Evolutionary conservation across 2,888 invertebrate genomes (phyloP).

Genomic region (Lissocephala sabroskyi): DNA sequence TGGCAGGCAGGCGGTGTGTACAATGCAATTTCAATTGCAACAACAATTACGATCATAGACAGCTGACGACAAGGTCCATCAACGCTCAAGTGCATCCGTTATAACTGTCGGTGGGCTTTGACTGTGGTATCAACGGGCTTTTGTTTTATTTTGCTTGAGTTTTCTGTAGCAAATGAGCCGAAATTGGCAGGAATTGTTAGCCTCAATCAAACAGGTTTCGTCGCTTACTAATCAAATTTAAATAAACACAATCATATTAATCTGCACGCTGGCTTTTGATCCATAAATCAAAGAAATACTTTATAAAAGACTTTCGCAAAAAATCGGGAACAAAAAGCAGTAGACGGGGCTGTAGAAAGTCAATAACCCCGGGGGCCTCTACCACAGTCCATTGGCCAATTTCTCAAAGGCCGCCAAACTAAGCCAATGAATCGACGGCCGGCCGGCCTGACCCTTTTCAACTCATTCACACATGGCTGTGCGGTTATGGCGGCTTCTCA

Average conservation of each 20-base stretch:
- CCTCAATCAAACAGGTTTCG: slow-evolving; percentile 22
- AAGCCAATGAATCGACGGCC: slow-evolving; percentile 1
- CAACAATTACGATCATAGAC: slow-evolving; percentile 15
- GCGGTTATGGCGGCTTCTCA: too few relatives aligned
- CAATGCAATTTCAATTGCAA: slow-evolving; percentile 35
- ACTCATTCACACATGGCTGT: slow-evolving; percentile 12
- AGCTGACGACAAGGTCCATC: slow-evolving; percentile 27
- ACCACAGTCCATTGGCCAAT: slow-evolving; percentile 56
- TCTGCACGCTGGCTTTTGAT: too few relatives aligned
- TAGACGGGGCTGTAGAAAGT: slow-evolving; percentile 31
- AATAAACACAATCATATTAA: not conserved
- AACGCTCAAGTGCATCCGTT: slow-evolving; percentile 62
- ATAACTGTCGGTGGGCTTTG: slow-evolving; percentile 52
- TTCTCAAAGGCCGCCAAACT: slow-evolving; percentile 30
- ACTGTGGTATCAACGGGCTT: not conserved
- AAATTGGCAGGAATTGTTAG: too few relatives aligned
- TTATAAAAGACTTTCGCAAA: not conserved
- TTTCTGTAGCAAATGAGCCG: slow-evolving; percentile 29
- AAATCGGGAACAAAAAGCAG: not conserved
- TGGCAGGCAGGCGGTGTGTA: slow-evolving; percentile 14
- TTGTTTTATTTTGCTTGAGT: too few relatives aligned
- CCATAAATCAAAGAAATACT: too few relatives aligned
- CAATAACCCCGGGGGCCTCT: slow-evolving; percentile 47
- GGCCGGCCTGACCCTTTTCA: not conserved
- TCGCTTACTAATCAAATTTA: slow-evolving; percentile 10